Percentiles rank a stretch among this genome's conserved stretches.
Conservation (phyloP, 2,888 invertebrate species). For the Isotomurus palustris region DNA sequence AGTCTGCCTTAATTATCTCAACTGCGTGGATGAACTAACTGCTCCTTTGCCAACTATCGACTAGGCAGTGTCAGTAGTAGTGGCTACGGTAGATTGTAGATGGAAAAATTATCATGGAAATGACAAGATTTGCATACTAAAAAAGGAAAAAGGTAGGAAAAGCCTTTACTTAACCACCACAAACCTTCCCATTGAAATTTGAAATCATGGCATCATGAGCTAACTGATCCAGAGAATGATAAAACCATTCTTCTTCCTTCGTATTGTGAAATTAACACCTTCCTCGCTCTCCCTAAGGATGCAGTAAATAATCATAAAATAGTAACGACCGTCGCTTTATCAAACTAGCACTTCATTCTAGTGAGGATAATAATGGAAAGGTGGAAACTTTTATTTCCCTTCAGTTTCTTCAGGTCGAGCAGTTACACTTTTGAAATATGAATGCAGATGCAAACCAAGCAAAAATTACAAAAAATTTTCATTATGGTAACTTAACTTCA, state of each 20-base stretch:
- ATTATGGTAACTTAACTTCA: too few species aligned
- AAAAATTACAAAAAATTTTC: too few species aligned
- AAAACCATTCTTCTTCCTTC: background rate
- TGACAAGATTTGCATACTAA: constrained; percentile 23
- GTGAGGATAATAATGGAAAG: too few species aligned
- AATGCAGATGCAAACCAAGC: background rate
- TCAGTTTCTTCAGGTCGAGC: too few species aligned
- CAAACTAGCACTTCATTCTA: background rate
- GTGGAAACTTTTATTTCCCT: too few species aligned
- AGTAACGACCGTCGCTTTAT: background rate
- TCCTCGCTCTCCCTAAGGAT: background rate
- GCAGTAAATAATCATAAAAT: constrained; percentile 12
- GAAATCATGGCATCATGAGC: too few species aligned
- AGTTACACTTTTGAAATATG: too few species aligned
- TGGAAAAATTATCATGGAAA: constrained; percentile 25
- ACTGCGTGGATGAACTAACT: too few species aligned
- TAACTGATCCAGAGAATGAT: too few species aligned
- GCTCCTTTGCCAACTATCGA: too few species aligned
- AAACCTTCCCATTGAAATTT: background rate
- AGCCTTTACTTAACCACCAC: background rate
- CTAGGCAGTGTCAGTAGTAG: too few species aligned
- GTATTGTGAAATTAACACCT: constrained; percentile 7
- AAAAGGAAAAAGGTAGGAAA: constrained; percentile 10
- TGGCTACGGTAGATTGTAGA: background rate
- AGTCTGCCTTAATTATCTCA: too few species aligned